Base-by-base conservation (phyloP, 2,888 invertebrate species). In the Cloeon dipterum region DNA sequence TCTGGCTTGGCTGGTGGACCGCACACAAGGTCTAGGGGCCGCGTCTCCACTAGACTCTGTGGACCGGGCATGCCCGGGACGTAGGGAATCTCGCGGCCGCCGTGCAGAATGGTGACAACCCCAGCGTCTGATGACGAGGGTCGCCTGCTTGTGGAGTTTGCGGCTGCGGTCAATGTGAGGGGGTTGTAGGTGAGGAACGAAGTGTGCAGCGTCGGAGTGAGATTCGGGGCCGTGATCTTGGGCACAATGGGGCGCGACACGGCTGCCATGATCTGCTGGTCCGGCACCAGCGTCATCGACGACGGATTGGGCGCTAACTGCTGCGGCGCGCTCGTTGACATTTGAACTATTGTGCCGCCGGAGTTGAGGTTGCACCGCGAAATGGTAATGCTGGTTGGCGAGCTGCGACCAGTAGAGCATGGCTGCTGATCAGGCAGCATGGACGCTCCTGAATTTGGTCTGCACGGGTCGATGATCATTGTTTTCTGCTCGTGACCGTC, bases 1-100 rank as follows among this genome's bases (percentile, higher is more conserved):
- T n/a, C n/a, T n/a, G n/a, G n/a, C n/a, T n/a, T n/a, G n/a, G n/a
- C n/a, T n/a, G 29, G 5, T 8, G 29, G 29, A 29, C 29, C 16
- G 29, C 29, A 29, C 5, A 16, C 35, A 4, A 34, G 19, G n/a
- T 34, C 35, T 3, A 34, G 21, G 7, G 35, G 35, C 34, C 21
- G 19, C n/a, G 39, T 35, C 13, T 35, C 45, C 7, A 51, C 43
- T 19, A 74, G 53, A 21, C 69, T 68, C 45, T 71, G 71, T 3
- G 83, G 85, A 8, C 83, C 83, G 1, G 85, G 83, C 56, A 85
- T 85, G 11, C 83, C 85, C 5, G 83, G 83, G 10, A 85, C 82
- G 53, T 79, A 75, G 1, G 82, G 76, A 49, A 85, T 76, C n/a
- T 74, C 58, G 53, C 77, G 78, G 17, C 76, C 78, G 13, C 65